Evolutionary conservation across 2,797 vertebrate species (phyloP).

Genomic region (Smutsia gigantea): DNA sequence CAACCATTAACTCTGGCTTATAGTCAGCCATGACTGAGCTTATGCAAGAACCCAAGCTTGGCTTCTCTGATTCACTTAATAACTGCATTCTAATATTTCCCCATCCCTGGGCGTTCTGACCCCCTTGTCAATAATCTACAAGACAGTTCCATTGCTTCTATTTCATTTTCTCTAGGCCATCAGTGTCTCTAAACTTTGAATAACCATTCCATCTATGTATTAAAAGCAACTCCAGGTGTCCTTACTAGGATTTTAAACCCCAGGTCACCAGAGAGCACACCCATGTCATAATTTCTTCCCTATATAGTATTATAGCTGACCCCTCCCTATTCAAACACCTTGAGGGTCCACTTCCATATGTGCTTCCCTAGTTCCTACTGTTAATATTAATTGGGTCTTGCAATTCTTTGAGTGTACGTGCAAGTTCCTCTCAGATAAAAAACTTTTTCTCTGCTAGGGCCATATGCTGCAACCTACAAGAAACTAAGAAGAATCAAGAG

Average conservation of each 20-base stretch:
- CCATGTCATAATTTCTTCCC: background rate
- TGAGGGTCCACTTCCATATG: background rate
- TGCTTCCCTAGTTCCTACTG: background rate
- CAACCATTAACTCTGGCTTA: background rate
- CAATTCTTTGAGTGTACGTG: background rate
- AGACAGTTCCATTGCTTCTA: background rate
- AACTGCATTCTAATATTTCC: background rate
- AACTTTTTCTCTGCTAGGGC: background rate
- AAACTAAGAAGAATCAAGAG: background rate
- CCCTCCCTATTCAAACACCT: background rate
- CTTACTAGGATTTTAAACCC: background rate
- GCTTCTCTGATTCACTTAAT: background rate
- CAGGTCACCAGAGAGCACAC: background rate
- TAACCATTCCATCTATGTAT: background rate
- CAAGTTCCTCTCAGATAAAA: background rate
- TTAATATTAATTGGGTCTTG: background rate
- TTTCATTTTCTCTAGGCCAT: background rate
- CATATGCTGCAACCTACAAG: background rate
- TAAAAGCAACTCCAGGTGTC: background rate
- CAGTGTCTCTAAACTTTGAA: background rate
- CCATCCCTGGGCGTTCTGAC: background rate
- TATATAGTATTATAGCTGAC: background rate
- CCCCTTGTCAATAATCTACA: background rate
- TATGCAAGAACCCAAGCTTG: background rate
- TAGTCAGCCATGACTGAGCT: background rate